A percentile compares a stretch with the other conserved stretches of the same genome.
Evolutionary conservation across 1,140 invertebrate species (phyloP).

Genomic region (Lanistes nyassanus): DNA sequence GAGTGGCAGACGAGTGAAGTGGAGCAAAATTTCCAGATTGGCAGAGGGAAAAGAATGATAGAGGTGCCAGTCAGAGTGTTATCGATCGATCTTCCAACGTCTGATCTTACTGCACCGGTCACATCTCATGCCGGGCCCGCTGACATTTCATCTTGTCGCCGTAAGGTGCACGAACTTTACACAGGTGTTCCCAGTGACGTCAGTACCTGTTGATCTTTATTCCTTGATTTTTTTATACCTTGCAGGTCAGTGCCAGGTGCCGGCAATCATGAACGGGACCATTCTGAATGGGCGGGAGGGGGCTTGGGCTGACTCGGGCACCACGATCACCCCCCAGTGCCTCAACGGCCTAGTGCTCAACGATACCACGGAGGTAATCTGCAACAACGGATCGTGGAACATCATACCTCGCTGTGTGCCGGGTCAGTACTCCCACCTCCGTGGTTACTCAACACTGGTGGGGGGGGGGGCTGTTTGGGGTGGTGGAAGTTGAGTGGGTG

Average conservation of each 20-base stretch:
- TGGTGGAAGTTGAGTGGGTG: too few species aligned
- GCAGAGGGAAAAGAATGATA: too few species aligned
- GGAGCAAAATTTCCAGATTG: too few species aligned
- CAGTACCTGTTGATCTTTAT: not conserved
- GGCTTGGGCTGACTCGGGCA: slow-evolving; percentile 83
- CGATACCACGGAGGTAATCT: slow-evolving; percentile 79
- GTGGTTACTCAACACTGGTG: too few species aligned
- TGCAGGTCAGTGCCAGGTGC: slow-evolving; percentile 88
- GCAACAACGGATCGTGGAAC: slow-evolving; percentile 96
- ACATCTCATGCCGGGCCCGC: too few species aligned
- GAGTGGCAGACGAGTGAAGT: too few species aligned
- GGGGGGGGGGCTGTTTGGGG: too few species aligned
- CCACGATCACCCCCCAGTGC: slow-evolving; percentile 85
- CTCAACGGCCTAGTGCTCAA: slow-evolving; percentile 88
- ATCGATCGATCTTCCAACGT: too few species aligned
- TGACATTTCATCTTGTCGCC: not conserved
- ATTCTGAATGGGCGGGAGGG: slow-evolving; percentile 69
- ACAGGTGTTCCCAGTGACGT: not conserved
- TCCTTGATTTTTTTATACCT: not conserved
- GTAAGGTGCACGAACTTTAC: not conserved
- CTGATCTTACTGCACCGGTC: too few species aligned
- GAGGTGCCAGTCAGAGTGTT: too few species aligned
- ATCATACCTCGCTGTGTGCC: slow-evolving; percentile 91
- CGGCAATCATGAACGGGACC: slow-evolving; percentile 84
- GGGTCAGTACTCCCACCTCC: slow-evolving; percentile 66